These are phyloP conservation scores for Hydractinia symbiolongicarpus DNA, from an alignment of 30 jellyfish, hydroid and myxozoan genomes.

Conservation along the genomic window DNA sequence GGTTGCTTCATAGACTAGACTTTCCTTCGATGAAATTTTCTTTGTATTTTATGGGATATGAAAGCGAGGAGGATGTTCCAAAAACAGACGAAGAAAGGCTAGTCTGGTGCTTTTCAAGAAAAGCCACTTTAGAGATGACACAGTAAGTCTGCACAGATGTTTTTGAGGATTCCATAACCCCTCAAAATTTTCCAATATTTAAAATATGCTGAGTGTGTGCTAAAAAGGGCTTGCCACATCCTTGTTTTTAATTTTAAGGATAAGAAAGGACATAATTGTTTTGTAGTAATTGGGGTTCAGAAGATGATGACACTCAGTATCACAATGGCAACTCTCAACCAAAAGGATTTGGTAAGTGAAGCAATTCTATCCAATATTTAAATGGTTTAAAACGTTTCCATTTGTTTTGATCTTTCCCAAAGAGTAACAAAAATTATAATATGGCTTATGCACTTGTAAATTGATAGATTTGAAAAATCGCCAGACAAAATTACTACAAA, in stretches of 20 bases:
- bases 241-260: background rate
- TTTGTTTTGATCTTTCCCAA: background rate
- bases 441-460: too few relatives aligned
- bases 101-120: slow-evolving; percentile 72
- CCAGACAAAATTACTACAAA: background rate
- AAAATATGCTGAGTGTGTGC: background rate
- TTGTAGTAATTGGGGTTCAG: slow-evolving; percentile 88
- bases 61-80: slow-evolving; percentile 69
- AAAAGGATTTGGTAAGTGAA: slow-evolving; percentile 61
- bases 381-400: background rate
- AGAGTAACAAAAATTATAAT: too few relatives aligned
- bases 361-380: background rate
- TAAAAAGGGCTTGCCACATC: background rate
- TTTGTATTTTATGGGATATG: slow-evolving; percentile 86
- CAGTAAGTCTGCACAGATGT: slow-evolving; percentile 40
- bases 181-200: background rate
- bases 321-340: slow-evolving; percentile 74
- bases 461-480: background rate
- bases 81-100: slow-evolving; percentile 41
- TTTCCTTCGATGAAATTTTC: slow-evolving; percentile 80
- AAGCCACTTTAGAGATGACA: slow-evolving; percentile 76
- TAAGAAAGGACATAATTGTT: background rate
- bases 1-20: slow-evolving; percentile 58
- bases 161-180: background rate
- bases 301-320: slow-evolving; percentile 50